A percentile compares a stretch with the other conserved stretches of the same genome.
Evolutionary conservation across 92 coral and sea anemone genomes (phyloP).

Genomic region (Siderastrea siderea): DNA sequence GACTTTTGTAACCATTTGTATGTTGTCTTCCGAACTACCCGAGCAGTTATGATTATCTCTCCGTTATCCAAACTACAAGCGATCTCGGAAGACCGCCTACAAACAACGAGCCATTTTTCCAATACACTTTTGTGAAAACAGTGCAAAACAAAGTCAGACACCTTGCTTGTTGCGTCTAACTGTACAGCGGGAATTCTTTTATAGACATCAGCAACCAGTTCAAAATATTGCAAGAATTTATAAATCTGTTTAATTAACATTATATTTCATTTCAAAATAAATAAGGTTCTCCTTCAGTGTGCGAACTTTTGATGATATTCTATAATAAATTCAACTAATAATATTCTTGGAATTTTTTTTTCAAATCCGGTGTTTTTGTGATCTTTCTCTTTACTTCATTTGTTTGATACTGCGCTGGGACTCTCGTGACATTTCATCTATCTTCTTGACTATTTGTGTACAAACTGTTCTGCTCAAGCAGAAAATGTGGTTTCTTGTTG

Average conservation of each 20-base stretch:
- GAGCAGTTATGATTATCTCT: constrained; percentile 40
- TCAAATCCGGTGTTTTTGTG: constrained; percentile 1
- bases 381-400: background rate
- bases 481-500: background rate
- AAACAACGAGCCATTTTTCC: constrained; percentile 30
- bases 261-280: background rate
- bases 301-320: background rate
- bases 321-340: background rate
- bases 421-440: background rate
- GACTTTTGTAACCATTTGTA: constrained; percentile 34
- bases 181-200: constrained; percentile 29
- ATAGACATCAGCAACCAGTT: constrained; percentile 4
- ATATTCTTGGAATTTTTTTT: constrained; percentile 14
- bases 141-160: constrained; percentile 35
- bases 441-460: background rate
- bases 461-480: background rate
- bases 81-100: constrained; percentile 64
- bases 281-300: background rate
- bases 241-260: background rate
- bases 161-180: background rate
- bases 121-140: constrained; percentile 23
- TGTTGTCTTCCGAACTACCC: constrained; percentile 31
- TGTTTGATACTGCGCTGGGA: background rate
- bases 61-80: constrained; percentile 60
- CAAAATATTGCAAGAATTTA: constrained; percentile 24